These are phyloP conservation scores for Nomada lathburiana DNA, from an alignment of 2,888 invertebrate species.

Conservation along the genomic window DNA sequence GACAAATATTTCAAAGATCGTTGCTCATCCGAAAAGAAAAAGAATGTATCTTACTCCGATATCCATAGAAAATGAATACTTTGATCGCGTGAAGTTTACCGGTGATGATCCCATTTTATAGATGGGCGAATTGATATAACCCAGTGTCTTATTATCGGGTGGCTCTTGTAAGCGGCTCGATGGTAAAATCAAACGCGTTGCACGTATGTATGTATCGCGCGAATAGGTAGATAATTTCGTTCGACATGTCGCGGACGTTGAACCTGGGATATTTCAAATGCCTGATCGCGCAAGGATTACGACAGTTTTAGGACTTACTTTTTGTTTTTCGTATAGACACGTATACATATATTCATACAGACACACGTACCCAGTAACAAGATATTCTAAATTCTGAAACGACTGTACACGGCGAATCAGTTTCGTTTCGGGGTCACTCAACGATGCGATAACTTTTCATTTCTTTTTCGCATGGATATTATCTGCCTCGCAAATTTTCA, in stretches of 20 bases:
- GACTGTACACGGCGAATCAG: background rate
- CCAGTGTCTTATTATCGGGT: conserved; percentile 16
- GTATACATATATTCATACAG: conserved; percentile 2
- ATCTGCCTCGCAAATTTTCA: conserved; percentile 6
- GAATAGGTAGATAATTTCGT: background rate
- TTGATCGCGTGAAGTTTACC: conserved; percentile 58
- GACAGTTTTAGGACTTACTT: conserved; percentile 19
- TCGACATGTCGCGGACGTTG: conserved; percentile 7
- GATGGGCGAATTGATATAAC: conserved; percentile 43
- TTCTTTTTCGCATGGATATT: background rate
- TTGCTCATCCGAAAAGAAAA: conserved; percentile 17
- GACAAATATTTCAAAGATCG: background rate
- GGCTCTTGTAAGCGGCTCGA: background rate
- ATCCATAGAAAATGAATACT: conserved; percentile 19
- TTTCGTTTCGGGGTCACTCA: background rate
- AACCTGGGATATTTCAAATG: conserved; percentile 46
- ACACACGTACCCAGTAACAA: background rate
- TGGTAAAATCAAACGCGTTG: conserved; percentile 16
- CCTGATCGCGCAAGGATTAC: conserved; percentile 34
- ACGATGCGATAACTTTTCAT: background rate
- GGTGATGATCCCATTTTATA: conserved; percentile 6
- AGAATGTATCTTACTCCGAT: conserved; percentile 17
- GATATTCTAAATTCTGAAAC: conserved; percentile 12
- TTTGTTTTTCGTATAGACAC: conserved; percentile 32
- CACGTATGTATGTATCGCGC: no score